phyloP scores from a whole-genome alignment of 2,888 invertebrate species.

The Drosophila meridionalis region DNA sequence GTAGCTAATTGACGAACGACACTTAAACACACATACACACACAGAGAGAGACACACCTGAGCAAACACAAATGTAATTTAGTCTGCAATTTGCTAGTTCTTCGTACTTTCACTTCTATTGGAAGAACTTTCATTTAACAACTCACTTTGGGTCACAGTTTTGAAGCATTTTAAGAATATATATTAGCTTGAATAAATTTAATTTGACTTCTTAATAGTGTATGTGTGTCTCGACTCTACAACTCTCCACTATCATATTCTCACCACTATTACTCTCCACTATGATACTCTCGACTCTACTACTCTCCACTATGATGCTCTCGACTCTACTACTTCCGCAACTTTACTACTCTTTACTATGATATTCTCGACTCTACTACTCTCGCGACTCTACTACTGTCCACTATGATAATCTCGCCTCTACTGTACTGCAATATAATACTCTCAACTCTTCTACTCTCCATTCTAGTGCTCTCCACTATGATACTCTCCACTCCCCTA shows the following conservation, averaged over 20 bases:
- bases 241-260: too few relatives aligned
- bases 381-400: too few relatives aligned
- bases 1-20: slow-evolving; percentile 25
- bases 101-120: neutral
- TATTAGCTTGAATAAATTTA: too few relatives aligned
- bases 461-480: neutral
- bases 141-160: neutral
- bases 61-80: neutral
- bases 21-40: slow-evolving; percentile 5
- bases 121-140: neutral
- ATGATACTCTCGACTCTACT: too few relatives aligned
- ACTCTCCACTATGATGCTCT: too few relatives aligned
- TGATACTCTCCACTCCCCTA: neutral
- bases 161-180: neutral
- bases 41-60: neutral
- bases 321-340: too few relatives aligned
- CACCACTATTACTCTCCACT: too few relatives aligned
- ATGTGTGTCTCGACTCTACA: too few relatives aligned
- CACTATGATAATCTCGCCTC: too few relatives aligned
- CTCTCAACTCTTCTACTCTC: neutral
- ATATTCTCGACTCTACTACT: too few relatives aligned
- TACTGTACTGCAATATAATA: neutral
- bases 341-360: too few relatives aligned
- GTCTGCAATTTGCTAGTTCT: neutral
- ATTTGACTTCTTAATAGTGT: too few relatives aligned